A percentile compares a stretch with the other conserved stretches of the same genome.
phyloP scores from a whole-genome alignment of 2,888 invertebrate species.

The Pollenia labialis region DNA sequence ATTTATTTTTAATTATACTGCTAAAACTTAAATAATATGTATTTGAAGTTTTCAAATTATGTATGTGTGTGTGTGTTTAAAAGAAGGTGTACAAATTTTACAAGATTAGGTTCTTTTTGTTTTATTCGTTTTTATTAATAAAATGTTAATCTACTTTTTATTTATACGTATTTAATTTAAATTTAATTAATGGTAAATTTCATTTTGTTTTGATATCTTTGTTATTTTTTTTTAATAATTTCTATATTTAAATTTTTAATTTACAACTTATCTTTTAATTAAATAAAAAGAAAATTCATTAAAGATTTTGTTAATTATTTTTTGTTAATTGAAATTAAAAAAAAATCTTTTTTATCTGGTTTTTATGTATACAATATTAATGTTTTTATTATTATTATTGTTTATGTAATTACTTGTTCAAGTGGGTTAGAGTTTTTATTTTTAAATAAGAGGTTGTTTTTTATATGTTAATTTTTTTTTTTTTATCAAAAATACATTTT shows the following conservation, averaged over 20 bases:
- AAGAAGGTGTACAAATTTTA: constrained; percentile 50
- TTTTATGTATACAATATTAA: constrained; percentile 25
- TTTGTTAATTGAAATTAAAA: constrained; percentile 43
- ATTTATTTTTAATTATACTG: constrained; percentile 1
- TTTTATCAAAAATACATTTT: constrained; percentile 63
- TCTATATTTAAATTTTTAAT: constrained; percentile 27
- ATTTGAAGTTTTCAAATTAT: constrained; percentile 33
- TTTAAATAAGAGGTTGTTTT: constrained; percentile 47
- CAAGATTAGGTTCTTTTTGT: constrained; percentile 14
- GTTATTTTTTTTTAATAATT: constrained; percentile 20
- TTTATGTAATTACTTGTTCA: constrained; percentile 66
- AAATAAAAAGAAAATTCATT: constrained; percentile 46
- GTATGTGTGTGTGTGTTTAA: constrained; percentile 29
- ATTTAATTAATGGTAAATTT: constrained; percentile 41
- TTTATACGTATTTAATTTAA: constrained; percentile 40
- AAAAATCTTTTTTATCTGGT: constrained; percentile 32
- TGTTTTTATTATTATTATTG: constrained; percentile 60
- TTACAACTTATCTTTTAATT: constrained; percentile 37
- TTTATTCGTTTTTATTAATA: constrained; percentile 10
- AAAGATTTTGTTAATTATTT: constrained; percentile 27
- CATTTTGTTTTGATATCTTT: constrained; percentile 33
- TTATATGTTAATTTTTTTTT: constrained; percentile 28
- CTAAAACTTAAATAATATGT: constrained; percentile 47
- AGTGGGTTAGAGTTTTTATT: constrained; percentile 67
- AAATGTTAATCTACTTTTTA: background rate